Conservation (phyloP, 2,113 vertebrate genomes). For the Pachyramphus minor region DNA sequence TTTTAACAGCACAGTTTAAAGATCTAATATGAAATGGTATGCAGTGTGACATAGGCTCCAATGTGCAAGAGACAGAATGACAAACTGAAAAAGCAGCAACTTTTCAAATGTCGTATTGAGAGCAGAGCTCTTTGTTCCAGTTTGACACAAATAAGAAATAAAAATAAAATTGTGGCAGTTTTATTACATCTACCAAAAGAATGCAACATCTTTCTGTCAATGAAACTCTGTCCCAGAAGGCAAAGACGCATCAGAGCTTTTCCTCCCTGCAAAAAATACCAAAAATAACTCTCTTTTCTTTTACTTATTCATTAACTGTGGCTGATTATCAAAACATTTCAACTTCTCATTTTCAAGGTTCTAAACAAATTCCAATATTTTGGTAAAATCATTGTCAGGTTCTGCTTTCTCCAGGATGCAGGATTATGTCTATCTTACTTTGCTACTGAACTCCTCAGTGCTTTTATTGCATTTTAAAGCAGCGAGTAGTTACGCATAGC, state of each 20-base stretch:
- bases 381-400: neutral
- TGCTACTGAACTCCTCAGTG: neutral
- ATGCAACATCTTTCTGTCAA: neutral
- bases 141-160: neutral
- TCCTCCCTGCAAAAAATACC: neutral
- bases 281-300: neutral
- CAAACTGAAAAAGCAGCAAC: neutral
- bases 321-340: neutral
- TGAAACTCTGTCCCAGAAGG: neutral
- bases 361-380: neutral
- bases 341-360: neutral
- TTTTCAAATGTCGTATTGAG: neutral
- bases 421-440: neutral
- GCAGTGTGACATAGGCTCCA: neutral
- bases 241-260: neutral
- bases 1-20: neutral
- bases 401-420: neutral
- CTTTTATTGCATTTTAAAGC: neutral
- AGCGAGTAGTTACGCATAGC: accelerated
- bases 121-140: neutral
- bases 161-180: neutral
- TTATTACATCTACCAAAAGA: neutral
- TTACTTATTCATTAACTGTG: neutral
- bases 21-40: neutral
- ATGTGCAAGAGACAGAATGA: neutral